Evolutionary conservation across 2,113 vertebrate species (phyloP), one percentile per base, ranked within the genome.

Genomic region (Accipiter virgatus): DNA sequence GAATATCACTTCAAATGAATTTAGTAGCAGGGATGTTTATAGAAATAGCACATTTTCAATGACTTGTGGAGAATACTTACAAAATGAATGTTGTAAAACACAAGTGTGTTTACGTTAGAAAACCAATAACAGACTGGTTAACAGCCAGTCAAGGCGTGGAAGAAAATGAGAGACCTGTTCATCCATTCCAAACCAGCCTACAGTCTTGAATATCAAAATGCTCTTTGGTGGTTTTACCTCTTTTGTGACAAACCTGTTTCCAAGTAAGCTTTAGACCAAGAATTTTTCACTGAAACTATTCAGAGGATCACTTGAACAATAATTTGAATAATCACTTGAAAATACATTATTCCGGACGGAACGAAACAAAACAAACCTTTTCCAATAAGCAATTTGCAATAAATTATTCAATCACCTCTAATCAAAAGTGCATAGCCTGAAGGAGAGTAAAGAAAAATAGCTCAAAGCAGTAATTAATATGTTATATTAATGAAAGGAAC

Each of bases 1-100:
- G 94, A 96, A 55, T 93, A 97, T 96, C 71, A 94, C 94, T 96
- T 95, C 96, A 96, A 97, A 95, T 97, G 84, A 83, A 86, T 86
- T 93, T 87, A 88, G 87, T 81, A 94, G 81, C 63, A 67, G 71
- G 89, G 91, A 81, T 94, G 87, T 97, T 97, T 96, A 95, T 88
- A 97, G 91, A 95, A 96, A 93, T 83, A 97, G 95, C 79, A 93
- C 63, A 52, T 48, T 96, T 97, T 96, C 91, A 96, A 91, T 97
- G 89, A 88, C 59, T 96, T 91, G 87, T 95, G 91, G 94, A 94
- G 87, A 95, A 94, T 25, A 91, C 87, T 95, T 82, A 96, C 89
- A 91, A 94, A 97, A 81, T 86, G 80, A 79, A 92, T 87, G 95
- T 71, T 97, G 95, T 96, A 95, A 97, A 95, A 95, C 95, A 95